A percentile compares a stretch with the other conserved stretches of the same genome.
Evolutionary conservation across 2,797 vertebrate species (phyloP).

Genomic region (Nannoperca australis): DNA sequence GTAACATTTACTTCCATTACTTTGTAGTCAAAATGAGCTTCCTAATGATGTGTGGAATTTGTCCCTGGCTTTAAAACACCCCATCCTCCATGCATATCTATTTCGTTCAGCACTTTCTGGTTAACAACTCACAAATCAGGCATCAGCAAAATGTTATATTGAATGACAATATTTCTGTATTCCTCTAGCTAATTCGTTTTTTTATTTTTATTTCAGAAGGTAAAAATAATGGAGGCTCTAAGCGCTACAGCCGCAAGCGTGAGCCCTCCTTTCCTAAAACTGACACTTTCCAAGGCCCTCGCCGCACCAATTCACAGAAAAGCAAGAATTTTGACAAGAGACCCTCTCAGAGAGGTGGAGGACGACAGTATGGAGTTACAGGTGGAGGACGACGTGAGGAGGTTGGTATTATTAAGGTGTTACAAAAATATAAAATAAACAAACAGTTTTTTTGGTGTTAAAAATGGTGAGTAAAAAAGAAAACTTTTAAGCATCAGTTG

Average conservation of each 20-base stretch:
- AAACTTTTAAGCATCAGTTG: background rate
- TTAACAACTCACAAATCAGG: background rate
- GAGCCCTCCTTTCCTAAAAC: conserved; percentile 94
- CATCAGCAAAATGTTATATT: background rate
- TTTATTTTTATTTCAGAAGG: conserved; percentile 83
- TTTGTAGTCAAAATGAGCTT: background rate
- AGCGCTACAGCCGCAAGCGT: conserved; percentile 94
- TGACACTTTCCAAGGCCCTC: conserved; percentile 91
- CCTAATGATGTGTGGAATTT: background rate
- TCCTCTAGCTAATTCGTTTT: background rate
- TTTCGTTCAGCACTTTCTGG: background rate
- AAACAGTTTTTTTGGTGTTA: background rate
- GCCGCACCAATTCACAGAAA: conserved; percentile 98
- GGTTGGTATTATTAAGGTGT: conserved; percentile 82
- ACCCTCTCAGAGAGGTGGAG: conserved; percentile 93
- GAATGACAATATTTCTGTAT: background rate
- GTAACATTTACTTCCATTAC: background rate
- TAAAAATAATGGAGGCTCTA: conserved; percentile 94
- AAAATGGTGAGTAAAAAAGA: too few species aligned
- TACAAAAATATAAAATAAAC: too few species aligned
- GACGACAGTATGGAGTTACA: conserved; percentile 90
- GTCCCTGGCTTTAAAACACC: background rate
- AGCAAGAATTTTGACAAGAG: conserved; percentile 99
- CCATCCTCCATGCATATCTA: background rate
- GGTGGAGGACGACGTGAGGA: conserved; percentile 98